Evolutionary conservation across 64 coral and sea anemone genomes (phyloP), one percentile per base, ranked within the genome.

Genomic region (Montipora cactus): DNA sequence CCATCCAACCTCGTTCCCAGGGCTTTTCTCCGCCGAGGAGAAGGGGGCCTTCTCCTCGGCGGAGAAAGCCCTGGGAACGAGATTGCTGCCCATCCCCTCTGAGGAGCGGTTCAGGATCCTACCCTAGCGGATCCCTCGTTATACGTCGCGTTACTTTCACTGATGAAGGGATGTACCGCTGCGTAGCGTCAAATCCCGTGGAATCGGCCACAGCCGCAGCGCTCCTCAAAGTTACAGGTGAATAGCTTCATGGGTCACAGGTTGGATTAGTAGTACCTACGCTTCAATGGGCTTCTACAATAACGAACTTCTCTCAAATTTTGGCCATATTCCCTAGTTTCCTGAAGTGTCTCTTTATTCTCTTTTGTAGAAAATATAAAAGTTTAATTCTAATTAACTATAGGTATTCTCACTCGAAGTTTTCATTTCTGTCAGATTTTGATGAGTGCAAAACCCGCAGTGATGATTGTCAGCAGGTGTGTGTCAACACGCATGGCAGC

Each of bases 111-210:
- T 92, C 61, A 86, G 81, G 7, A 88, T 96, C 7, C 48, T 96
- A 70, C 87, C 95, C 0, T n/a, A 89, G 51, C 48, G 92, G 92
- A 14, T 93, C 98, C 11, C 74, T 99, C 49, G 89, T 96, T 6
- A 88, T 99, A 7, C 44, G 79, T 67, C 12, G 64, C 13, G 51
- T 96, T 10, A 99, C 95, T 64, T 46, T 99, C 21, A 96, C 88
- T 25, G 25, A 99, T 28, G 81, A 91, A 70, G 98, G 98, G 5
- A 44, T 94, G 22, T 99, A 96, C 55, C 85, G 95, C 16, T 99
- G 98, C 51, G 95, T 99, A 5, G 98, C 98, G 4, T 99, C 98
- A 2, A 99, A 99, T 62, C 70, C 87, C 64, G 92, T 92, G 9
- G 98, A 89, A 11, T 94, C 88, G 49, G 95, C 92, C 5, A 89